phyloP scores from a whole-genome alignment of 2,797 vertebrate genomes.

The Ambastaia sidthimunki region DNA sequence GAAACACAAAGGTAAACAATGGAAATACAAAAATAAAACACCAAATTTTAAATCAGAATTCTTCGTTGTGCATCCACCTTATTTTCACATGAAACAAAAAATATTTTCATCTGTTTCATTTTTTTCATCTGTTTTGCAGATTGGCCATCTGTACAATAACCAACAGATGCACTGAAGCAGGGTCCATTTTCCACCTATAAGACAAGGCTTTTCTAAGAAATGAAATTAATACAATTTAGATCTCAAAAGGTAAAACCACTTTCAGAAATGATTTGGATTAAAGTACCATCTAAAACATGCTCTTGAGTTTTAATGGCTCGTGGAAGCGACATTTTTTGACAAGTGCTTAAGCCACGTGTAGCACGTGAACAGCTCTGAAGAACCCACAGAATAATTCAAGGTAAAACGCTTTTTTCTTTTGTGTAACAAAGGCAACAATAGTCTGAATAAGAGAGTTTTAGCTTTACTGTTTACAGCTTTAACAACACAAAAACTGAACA shows the following conservation, averaged over 20 bases:
- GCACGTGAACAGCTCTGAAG: not conserved
- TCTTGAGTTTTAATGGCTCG: slow-evolving; percentile 18
- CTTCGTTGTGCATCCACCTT: not conserved
- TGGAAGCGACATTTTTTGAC: slow-evolving; percentile 1
- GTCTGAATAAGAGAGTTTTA: not conserved
- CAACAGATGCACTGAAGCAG: slow-evolving; percentile 17
- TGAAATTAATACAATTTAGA: slow-evolving; percentile 33
- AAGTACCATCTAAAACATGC: slow-evolving; percentile 9
- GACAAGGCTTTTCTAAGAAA: slow-evolving; percentile 31
- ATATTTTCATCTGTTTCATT: not conserved
- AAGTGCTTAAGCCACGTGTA: not conserved
- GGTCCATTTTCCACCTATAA: slow-evolving; percentile 27
- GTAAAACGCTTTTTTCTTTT: not conserved
- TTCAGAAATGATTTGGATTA: slow-evolving; percentile 21
- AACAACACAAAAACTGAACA: not conserved
- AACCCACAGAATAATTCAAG: not conserved
- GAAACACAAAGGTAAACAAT: not conserved
- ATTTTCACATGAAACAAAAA: not conserved
- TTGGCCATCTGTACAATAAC: slow-evolving; percentile 4
- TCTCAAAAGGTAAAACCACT: slow-evolving; percentile 20
- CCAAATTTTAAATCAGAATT: not conserved
- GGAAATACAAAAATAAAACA: too few relatives aligned
- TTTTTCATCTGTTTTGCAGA: not conserved
- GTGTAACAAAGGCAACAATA: not conserved
- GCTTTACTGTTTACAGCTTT: not conserved